Evolutionary conservation across 92 coral and sea anemone species (phyloP), one percentile per base, ranked within the genome.

Genomic region (Palythoa caribaeorum): DNA sequence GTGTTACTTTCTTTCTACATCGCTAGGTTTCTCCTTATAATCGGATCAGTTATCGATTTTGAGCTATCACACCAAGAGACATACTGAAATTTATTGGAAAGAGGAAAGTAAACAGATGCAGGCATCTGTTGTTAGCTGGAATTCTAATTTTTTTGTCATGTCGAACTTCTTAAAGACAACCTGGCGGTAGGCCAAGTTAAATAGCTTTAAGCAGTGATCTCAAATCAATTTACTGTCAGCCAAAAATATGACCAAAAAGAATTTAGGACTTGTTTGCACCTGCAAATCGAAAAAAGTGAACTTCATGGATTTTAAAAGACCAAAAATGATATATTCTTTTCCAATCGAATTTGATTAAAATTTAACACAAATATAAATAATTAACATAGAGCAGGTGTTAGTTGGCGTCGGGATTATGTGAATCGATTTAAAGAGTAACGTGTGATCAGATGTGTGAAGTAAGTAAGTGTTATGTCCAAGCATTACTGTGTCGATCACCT

Each of bases 331-430:
- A 85, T 86, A 86, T 90, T 88, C 74, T 10, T 39, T 85, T 71
- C 84, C 92, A 84, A 92, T 84, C 90, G 83, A 38, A 36, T 76
- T 53, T 75, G 88, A 88, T 92, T 85, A 92, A 92, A 88, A 88
- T 88, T 92, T 88, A 78, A 92, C 89, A 51, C 73, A 35, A 47
- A 52, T 71, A 86, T 92, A 84, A 88, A 88, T 83, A 53, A 92
- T 92, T 88, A 71, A 92, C 17, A 72, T 38, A 74, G 14, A 85
- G 71, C 91, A 72, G 86, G 83, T 81, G 83, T 51, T 77, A 38
- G 74, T 54, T 20, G 44, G 63, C 48, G 74, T 50, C n/a, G 7
- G 75, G 5, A 13, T 36, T 66, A 39, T 21, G 71, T 40, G 54
- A 79, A 62, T 55, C 38, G 9, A 7, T 63, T 55, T 3, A 55